Conservation (phyloP, 1,140 invertebrate species). For the Chironomus tepperi region DNA sequence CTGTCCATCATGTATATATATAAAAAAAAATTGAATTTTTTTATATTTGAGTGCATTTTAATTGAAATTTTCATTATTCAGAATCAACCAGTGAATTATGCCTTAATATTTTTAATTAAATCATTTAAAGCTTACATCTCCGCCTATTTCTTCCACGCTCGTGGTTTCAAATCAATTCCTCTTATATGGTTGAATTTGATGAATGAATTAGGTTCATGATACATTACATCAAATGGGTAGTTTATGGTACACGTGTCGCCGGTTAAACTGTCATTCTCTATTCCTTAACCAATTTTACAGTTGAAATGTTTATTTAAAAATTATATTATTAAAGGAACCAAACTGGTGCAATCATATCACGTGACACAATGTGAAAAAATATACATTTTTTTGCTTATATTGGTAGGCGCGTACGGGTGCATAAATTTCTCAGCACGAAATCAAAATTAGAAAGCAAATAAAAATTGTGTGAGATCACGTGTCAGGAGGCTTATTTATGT, state of each 20-base stretch:
- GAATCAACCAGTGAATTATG: too few species aligned
- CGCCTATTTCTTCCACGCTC: neutral
- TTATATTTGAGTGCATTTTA: too few species aligned
- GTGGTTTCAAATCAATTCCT: neutral
- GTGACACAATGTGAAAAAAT: slow-evolving; percentile 5
- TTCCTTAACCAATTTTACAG: slow-evolving; percentile 18
- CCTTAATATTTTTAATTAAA: slow-evolving; percentile 20
- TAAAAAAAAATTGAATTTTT: too few species aligned
- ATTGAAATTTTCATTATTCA: too few species aligned
- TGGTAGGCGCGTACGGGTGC: neutral
- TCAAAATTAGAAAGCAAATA: slow-evolving; percentile 19
- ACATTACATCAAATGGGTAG: neutral
- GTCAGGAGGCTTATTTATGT: slow-evolving; percentile 15
- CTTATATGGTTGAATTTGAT: neutral
- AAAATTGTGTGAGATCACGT: slow-evolving; percentile 23
- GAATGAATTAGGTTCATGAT: neutral
- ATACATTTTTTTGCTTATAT: neutral
- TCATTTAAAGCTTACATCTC: neutral
- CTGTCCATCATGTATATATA: too few species aligned
- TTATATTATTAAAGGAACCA: neutral
- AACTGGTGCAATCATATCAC: neutral
- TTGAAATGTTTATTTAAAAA: slow-evolving; percentile 23
- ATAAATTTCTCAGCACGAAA: slow-evolving; percentile 5
- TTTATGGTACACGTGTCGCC: neutral
- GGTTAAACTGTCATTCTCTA: neutral